Percentiles rank a stretch among this genome's conserved stretches.
Evolutionary conservation across 1,140 invertebrate genomes (phyloP).

Genomic region (Ditylenchus dipsaci): DNA sequence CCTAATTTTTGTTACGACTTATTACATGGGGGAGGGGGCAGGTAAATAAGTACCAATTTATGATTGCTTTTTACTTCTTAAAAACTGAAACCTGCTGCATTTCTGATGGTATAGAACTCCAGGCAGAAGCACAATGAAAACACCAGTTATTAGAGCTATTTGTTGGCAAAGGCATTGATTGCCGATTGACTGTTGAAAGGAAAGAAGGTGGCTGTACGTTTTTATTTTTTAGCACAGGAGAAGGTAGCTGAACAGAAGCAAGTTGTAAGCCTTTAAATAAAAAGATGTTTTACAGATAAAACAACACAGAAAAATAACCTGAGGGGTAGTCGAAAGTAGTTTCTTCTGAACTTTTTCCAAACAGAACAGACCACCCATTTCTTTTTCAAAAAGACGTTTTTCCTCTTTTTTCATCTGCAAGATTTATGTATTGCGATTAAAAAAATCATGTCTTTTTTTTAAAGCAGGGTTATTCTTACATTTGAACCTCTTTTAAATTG

Average conservation of each 20-base stretch:
- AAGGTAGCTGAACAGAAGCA: neutral
- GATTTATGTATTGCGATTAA: too few species aligned
- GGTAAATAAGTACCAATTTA: slow-evolving; percentile 2
- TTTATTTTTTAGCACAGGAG: neutral
- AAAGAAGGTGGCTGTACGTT: neutral
- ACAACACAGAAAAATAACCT: neutral
- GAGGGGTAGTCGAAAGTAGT: neutral
- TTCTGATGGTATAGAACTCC: neutral
- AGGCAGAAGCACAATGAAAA: slow-evolving; percentile 32
- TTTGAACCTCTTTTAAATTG: too few species aligned
- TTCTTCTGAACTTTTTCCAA: slow-evolving; percentile 1
- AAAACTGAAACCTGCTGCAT: neutral
- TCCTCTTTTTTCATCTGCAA: slow-evolving; percentile 36
- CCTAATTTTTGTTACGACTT: neutral
- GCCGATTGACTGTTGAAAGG: neutral
- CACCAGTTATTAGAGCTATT: slow-evolving; percentile 25
- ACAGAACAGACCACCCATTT: slow-evolving; percentile 23
- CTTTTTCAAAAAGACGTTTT: slow-evolving; percentile 30
- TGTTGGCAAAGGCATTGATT: neutral
- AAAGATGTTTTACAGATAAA: neutral
- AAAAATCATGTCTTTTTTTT: too few species aligned
- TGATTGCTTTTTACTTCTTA: slow-evolving; percentile 13
- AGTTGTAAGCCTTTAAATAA: neutral
- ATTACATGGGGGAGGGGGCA: neutral
- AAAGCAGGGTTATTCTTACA: too few species aligned